These are phyloP conservation scores for Gasterosteus aculeatus DNA, from an alignment of 2,113 vertebrate species.

Conservation along the genomic window DNA sequence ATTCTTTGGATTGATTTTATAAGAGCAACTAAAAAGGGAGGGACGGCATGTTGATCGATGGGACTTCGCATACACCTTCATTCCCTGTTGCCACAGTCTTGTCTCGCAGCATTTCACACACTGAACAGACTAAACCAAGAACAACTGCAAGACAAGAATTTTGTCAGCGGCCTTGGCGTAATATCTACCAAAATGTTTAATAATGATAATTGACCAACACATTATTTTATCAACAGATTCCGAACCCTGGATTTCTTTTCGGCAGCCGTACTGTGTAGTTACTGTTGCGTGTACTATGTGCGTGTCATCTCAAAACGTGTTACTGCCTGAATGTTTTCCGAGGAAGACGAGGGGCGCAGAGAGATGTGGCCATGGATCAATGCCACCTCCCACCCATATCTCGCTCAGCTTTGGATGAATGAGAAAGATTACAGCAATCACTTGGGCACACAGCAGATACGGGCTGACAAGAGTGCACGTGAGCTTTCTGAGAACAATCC, in stretches of 20 bases:
- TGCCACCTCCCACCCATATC: slow-evolving; percentile 51
- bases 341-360: slow-evolving; percentile 14
- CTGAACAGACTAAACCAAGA: neutral
- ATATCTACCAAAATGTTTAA: neutral
- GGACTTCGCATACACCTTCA: neutral
- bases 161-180: neutral
- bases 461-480: slow-evolving; percentile 59
- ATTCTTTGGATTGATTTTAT: neutral
- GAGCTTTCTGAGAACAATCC: slow-evolving; percentile 54
- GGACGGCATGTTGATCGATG: neutral
- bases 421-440: slow-evolving; percentile 74
- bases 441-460: slow-evolving; percentile 56
- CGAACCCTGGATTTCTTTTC: neutral
- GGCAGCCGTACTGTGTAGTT: neutral
- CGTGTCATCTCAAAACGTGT: slow-evolving; percentile 26
- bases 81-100: neutral
- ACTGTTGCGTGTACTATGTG: neutral
- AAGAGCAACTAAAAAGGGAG: neutral
- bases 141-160: neutral
- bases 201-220: neutral
- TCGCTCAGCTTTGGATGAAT: slow-evolving; percentile 60
- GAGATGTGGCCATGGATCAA: slow-evolving; percentile 55
- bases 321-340: slow-evolving; percentile 31
- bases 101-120: neutral
- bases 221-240: neutral